Base-by-base conservation (phyloP, 2,797 vertebrate species). In the Meriones psammophilus region DNA sequence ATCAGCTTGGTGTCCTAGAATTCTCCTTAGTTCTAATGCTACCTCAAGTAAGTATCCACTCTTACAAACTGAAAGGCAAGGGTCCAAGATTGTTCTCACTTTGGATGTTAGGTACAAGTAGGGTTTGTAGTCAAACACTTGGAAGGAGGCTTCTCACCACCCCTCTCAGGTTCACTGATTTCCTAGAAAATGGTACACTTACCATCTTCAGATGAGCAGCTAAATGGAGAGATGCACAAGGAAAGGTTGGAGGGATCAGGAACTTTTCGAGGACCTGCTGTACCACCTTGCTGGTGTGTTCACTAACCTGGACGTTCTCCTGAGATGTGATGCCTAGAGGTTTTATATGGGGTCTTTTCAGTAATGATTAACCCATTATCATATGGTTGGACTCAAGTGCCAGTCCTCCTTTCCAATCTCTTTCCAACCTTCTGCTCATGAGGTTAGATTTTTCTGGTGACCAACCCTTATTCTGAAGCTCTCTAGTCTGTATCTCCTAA, bases 11-110 rank as follows among this genome's bases (percentile, higher is more conserved):
- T 92, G 15, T 97, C 22, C 28, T 92, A 60, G 22, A 86, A 8
- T 89, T 93, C 73, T 64, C 0, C 68, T 96, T 73, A 79, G 0
- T 91, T 94, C 81, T 96, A 39, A 88, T 20, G 36, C 24, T 54
- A 54, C 58, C 10, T 46, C 36, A 7, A 84, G 39, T 74, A 62
- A 17, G 39, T 15, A 69, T 46, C 54, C 46, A 39, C 15, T 71
- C 39, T 42, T 22, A 76, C 58, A 91, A 79, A 30, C 89, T 88
- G 42, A 68, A 93, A n/a, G 39, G 39, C 36, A 83, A 81, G 28
- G 12, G 74, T 76, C 36, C 42, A 71, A 88, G 56, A 66, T 80
- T 79, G 71, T 66, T 26, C 26, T 81, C 80, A 71, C 60, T 86
- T 85, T 62, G 93, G 17, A 66, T 13, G 8, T 24, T 60, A 95